phyloP scores from a whole-genome alignment of 2,888 invertebrate species.

The Lysandra coridon region DNA sequence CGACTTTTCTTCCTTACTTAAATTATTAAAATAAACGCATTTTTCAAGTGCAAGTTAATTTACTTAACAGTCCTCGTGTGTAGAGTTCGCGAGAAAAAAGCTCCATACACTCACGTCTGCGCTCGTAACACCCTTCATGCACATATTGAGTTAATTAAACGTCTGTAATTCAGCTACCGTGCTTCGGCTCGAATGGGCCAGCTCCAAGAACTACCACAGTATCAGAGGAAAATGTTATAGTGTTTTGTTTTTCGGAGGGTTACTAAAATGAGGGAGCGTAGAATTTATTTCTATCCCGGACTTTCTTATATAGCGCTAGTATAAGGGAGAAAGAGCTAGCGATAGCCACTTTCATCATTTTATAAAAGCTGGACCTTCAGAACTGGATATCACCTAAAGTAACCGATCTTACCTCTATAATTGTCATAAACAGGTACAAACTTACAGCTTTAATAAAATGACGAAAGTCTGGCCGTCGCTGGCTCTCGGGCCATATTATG shows the following conservation, averaged over 20 bases:
- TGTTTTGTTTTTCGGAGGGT: neutral
- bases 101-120: conserved; percentile 13
- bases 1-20: neutral
- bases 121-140: conserved; percentile 13
- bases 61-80: conserved; percentile 12
- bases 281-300: too few species aligned
- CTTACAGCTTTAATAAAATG: too few species aligned
- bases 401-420: too few species aligned
- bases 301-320: too few species aligned
- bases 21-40: conserved; percentile 2
- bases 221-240: neutral
- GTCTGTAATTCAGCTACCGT: neutral
- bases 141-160: conserved; percentile 24
- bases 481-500: too few species aligned
- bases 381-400: too few species aligned
- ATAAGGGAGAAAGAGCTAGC: too few species aligned
- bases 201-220: neutral
- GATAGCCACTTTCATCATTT: too few species aligned
- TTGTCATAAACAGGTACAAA: too few species aligned
- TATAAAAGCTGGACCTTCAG: too few species aligned
- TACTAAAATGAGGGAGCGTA: too few species aligned
- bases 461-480: too few species aligned
- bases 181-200: neutral
- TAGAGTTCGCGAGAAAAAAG: conserved; percentile 15
- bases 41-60: conserved; percentile 9